Percentiles rank a stretch among this genome's conserved stretches.
These are phyloP conservation scores for Pyrgus malvae DNA, from an alignment of 2,888 invertebrate species.

Conservation along the genomic window DNA sequence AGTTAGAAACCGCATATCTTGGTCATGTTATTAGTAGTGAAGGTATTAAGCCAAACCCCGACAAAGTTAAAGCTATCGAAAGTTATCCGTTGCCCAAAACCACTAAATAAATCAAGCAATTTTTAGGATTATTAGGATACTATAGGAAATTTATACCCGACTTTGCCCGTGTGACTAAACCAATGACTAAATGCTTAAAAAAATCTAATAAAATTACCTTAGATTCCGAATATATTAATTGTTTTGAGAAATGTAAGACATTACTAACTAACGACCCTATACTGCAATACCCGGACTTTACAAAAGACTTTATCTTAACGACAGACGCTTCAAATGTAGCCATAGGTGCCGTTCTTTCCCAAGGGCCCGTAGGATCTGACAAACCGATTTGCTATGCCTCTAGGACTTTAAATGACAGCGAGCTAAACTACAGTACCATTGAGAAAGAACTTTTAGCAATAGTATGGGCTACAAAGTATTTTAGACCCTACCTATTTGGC, in stretches of 20 bases:
- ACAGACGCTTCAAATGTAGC: constrained; percentile 38
- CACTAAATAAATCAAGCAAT: constrained; percentile 22
- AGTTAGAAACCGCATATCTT: constrained; percentile 35
- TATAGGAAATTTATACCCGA: constrained; percentile 30
- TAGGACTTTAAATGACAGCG: constrained; percentile 37
- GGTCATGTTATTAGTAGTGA: constrained; percentile 26
- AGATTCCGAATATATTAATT: constrained; percentile 8
- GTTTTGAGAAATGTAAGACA: constrained; percentile 31
- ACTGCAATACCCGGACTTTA: constrained; percentile 35
- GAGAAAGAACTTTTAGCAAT: constrained; percentile 43
- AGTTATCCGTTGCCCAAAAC: constrained; percentile 21
- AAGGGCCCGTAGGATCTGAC: constrained; percentile 33
- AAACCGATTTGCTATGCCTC: constrained; percentile 35
- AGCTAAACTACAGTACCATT: constrained; percentile 40
- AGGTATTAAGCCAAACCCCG: constrained; percentile 31
- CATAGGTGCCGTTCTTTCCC: constrained; percentile 35
- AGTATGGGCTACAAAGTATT: constrained; percentile 35
- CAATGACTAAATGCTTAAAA: constrained; percentile 25
- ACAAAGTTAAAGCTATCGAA: constrained; percentile 37
- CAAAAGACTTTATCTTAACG: constrained; percentile 30
- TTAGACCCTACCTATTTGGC: constrained; percentile 31
- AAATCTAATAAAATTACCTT: constrained; percentile 20
- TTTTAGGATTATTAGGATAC: constrained; percentile 26
- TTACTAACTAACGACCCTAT: constrained; percentile 40
- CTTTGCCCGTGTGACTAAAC: constrained; percentile 29